A percentile compares a stretch with the other conserved stretches of the same genome.
Evolutionary conservation across 2,888 invertebrate species (phyloP).

Genomic region (Asteroscopus sphinx): DNA sequence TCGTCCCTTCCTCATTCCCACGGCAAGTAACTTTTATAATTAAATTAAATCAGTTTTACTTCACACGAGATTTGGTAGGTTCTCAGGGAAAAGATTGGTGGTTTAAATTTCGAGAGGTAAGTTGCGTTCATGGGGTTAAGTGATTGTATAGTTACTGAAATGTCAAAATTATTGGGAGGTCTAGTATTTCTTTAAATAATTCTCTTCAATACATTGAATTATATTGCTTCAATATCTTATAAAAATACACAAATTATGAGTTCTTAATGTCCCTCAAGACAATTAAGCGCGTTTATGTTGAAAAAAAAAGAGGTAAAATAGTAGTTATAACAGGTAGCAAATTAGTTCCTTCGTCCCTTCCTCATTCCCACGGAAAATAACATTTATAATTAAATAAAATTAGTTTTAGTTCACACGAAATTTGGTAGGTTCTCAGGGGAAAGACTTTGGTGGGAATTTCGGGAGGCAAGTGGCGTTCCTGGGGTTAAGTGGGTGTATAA

Average conservation of each 20-base stretch:
- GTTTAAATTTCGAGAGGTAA: no score
- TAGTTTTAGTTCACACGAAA: conserved; percentile 50
- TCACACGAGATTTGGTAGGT: no score
- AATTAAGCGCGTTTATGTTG: conserved; percentile 14
- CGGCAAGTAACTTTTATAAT: no score
- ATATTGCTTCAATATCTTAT: no score
- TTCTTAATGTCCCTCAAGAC: conserved; percentile 5
- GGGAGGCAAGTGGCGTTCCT: conserved; percentile 43
- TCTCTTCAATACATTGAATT: no score
- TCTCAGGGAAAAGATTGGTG: no score
- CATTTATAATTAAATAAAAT: conserved; percentile 22
- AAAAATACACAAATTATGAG: not conserved
- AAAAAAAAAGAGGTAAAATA: conserved; percentile 1
- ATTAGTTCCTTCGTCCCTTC: conserved; percentile 22
- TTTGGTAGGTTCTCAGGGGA: conserved; percentile 45
- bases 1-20: conserved; percentile 22
- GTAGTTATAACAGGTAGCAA: conserved; percentile 49
- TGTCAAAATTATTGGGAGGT: no score
- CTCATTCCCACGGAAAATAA: conserved; percentile 38
- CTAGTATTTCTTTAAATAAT: no score
- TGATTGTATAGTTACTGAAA: no score
- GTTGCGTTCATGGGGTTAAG: no score
- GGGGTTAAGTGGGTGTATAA: conserved; percentile 37
- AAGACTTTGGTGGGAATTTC: conserved; percentile 46
- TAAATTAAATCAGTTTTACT: no score